Percentiles rank a stretch among this genome's conserved stretches.
These are phyloP conservation scores for Callipepla californica DNA, from an alignment of 2,113 vertebrate genomes.

Conservation along the genomic window DNA sequence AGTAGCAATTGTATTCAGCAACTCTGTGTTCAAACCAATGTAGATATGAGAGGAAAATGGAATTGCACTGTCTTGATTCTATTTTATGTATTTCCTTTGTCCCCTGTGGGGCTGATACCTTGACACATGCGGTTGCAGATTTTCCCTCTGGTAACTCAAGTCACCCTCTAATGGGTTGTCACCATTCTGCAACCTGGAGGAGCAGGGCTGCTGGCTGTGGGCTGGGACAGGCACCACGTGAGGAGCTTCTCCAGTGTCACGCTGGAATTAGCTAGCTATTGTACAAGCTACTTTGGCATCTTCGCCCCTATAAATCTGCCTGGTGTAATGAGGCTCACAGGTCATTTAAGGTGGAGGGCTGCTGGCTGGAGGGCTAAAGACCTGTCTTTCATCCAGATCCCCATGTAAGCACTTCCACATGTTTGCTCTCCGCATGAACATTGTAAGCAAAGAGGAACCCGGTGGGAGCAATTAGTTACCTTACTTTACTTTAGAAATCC, in stretches of 20 bases:
- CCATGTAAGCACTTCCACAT: not conserved
- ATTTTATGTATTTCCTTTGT: not conserved
- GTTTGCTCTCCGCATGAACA: not conserved
- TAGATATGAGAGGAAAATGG: not conserved
- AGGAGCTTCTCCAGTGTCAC: constrained; percentile 43
- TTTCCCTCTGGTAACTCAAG: constrained; percentile 1
- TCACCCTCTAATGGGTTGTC: not conserved
- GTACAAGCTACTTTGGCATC: constrained; percentile 47
- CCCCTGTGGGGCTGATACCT: not conserved
- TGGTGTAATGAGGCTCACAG: constrained; percentile 28
- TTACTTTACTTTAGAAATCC: not conserved
- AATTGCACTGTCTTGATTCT: not conserved
- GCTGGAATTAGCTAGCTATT: constrained; percentile 10
- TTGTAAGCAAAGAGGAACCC: not conserved
- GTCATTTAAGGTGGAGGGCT: constrained; percentile 47
- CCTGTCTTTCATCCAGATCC: not conserved
- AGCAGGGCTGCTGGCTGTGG: not conserved
- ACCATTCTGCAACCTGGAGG: not conserved
- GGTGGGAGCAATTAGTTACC: not conserved
- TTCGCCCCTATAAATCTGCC: constrained; percentile 23
- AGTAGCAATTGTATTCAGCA: not conserved
- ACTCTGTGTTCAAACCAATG: not conserved
- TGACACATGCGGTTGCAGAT: not conserved
- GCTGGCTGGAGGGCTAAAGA: not conserved
- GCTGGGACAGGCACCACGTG: constrained; percentile 32